These are phyloP conservation scores for Corythornis vintsioides DNA, from an alignment of 2,113 vertebrate species.

Conservation along the genomic window DNA sequence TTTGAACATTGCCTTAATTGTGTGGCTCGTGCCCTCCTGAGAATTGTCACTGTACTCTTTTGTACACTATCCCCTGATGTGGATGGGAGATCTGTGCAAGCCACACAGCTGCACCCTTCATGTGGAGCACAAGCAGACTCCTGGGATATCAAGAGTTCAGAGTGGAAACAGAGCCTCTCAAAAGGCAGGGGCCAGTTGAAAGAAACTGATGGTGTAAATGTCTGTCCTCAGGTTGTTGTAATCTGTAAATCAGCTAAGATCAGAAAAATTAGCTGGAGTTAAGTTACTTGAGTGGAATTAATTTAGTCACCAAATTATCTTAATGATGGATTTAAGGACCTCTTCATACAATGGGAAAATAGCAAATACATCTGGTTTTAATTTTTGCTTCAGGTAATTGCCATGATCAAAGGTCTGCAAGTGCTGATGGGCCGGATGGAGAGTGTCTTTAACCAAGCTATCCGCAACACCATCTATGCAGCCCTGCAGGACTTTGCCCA, in stretches of 20 bases:
- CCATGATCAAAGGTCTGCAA: constrained; percentile 99
- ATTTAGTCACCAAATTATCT: background rate
- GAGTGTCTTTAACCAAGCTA: constrained; percentile 98
- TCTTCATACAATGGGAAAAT: background rate
- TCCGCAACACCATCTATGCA: constrained; percentile 98
- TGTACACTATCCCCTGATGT: background rate
- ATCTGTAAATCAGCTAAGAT: background rate
- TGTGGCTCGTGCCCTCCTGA: background rate
- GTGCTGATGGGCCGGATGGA: constrained; percentile 99
- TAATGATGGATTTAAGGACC: background rate
- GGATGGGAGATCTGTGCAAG: background rate
- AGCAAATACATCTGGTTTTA: background rate
- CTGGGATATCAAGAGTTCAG: background rate
- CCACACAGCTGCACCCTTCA: background rate
- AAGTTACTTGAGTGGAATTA: background rate
- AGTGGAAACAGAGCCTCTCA: background rate
- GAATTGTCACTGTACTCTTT: background rate
- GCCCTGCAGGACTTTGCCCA: constrained; percentile 98
- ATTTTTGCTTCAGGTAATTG: constrained; percentile 82
- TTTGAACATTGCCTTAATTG: background rate
- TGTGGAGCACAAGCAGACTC: background rate
- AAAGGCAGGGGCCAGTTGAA: background rate
- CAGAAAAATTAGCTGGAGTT: background rate
- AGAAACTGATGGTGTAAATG: background rate
- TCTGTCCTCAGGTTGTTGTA: background rate